Conservation (phyloP, 2,113 vertebrate species). For the Chaetodon auriga region DNA sequence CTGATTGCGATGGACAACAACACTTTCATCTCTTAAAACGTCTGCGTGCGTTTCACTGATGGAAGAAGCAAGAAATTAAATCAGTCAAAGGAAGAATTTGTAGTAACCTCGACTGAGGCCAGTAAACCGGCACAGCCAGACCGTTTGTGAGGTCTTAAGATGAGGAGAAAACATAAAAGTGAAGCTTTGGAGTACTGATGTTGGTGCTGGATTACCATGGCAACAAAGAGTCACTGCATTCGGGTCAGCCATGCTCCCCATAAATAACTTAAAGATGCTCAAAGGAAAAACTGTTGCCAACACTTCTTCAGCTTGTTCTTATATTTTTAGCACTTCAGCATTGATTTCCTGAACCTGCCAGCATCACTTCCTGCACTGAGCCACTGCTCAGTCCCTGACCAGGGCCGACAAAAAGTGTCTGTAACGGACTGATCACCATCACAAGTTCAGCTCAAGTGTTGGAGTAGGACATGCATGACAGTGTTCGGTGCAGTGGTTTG, state of each 20-base stretch:
- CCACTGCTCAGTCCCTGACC: not conserved
- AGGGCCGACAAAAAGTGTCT: not conserved
- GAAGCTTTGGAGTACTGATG: not conserved
- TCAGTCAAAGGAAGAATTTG: not conserved
- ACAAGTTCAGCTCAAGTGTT: not conserved
- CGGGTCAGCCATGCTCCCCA: conserved; percentile 2
- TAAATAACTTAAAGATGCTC: conserved; percentile 43
- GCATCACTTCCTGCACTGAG: not conserved
- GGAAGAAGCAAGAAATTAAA: not conserved
- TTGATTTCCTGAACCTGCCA: conserved; percentile 8
- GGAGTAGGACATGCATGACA: not conserved
- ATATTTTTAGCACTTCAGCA: conserved; percentile 8
- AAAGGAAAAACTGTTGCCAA: conserved; percentile 22
- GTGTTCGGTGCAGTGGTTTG: too few relatives aligned
- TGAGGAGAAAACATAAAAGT: not conserved
- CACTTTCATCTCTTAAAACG: not conserved
- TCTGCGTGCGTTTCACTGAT: not conserved
- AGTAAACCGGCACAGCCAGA: not conserved
- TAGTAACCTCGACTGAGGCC: not conserved
- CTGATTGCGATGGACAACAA: not conserved
- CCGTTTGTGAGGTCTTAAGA: not conserved
- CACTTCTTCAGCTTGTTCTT: conserved; percentile 8
- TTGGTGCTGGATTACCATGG: conserved; percentile 31
- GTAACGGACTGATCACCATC: not conserved
- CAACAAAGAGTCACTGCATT: conserved; percentile 32